Evolutionary conservation across 1,140 invertebrate species (phyloP).

Genomic region (Telenomus remus): DNA sequence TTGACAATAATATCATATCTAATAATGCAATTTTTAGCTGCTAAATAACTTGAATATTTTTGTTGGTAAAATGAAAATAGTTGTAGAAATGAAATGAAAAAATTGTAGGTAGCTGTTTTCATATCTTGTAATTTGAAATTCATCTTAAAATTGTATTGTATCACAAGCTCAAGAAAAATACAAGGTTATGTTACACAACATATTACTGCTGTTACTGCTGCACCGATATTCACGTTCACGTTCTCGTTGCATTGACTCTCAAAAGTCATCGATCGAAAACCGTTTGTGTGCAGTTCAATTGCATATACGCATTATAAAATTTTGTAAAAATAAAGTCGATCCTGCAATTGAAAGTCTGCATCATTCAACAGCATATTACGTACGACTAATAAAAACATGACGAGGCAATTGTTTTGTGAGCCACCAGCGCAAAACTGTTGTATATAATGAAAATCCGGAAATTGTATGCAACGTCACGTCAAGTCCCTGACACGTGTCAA

Average conservation of each 20-base stretch:
- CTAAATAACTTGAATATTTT: too few species aligned
- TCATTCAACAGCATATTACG: slow-evolving; percentile 40
- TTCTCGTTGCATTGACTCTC: too few species aligned
- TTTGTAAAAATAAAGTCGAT: slow-evolving; percentile 25
- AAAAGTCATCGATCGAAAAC: slow-evolving; percentile 2
- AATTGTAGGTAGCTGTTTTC: too few species aligned
- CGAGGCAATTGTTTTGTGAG: slow-evolving; percentile 43
- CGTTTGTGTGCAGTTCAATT: slow-evolving; percentile 11
- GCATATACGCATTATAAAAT: slow-evolving; percentile 31
- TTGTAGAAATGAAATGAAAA: too few species aligned
- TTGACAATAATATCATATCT: too few species aligned
- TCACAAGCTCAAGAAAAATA: slow-evolving; percentile 7
- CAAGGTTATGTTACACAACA: slow-evolving; percentile 26
- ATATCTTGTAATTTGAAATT: background rate
- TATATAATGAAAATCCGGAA: slow-evolving; percentile 35
- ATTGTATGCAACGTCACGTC: slow-evolving; percentile 36
- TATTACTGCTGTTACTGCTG: slow-evolving; percentile 1
- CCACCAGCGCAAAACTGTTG: slow-evolving; percentile 19
- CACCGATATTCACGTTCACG: too few species aligned
- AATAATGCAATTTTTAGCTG: too few species aligned
- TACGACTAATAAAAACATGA: slow-evolving; percentile 44
- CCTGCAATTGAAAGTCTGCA: slow-evolving; percentile 23
- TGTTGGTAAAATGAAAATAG: too few species aligned
- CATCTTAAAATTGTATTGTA: slow-evolving; percentile 6
- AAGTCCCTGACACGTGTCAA: slow-evolving; percentile 30